Evolutionary conservation across 1,140 invertebrate species (phyloP).

Genomic region (Drosophila ironensis): DNA sequence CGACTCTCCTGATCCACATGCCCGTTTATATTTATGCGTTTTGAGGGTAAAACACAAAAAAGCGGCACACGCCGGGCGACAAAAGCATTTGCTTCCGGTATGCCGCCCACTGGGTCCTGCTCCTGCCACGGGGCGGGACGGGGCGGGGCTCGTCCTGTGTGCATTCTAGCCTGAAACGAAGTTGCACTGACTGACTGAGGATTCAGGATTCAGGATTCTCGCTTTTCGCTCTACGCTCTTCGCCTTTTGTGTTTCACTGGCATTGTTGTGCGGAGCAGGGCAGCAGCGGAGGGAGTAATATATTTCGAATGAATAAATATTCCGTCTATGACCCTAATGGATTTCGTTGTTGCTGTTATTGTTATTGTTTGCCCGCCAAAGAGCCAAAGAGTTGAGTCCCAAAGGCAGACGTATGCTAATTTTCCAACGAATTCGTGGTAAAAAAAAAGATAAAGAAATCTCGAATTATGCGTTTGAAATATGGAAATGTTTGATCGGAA

Average conservation of each 20-base stretch:
- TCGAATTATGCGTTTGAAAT: too few species aligned
- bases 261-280: constrained; percentile 73
- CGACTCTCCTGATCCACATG: constrained; percentile 27
- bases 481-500: too few species aligned
- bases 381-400: constrained; percentile 40
- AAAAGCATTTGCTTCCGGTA: constrained; percentile 74
- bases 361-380: constrained; percentile 13
- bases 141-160: constrained; percentile 46
- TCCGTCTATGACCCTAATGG: constrained; percentile 57
- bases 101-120: constrained; percentile 55
- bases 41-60: constrained; percentile 65
- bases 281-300: constrained; percentile 40
- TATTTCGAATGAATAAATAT: constrained; percentile 53
- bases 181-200: constrained; percentile 58
- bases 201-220: too few species aligned
- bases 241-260: constrained; percentile 74
- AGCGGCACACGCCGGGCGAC: constrained; percentile 70
- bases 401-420: constrained; percentile 76
- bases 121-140: neutral
- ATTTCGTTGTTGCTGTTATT: constrained; percentile 39
- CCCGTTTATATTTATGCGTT: constrained; percentile 65
- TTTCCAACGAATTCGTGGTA: constrained; percentile 19
- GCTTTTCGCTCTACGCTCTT: too few species aligned
- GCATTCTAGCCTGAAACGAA: constrained; percentile 79
- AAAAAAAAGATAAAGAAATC: too few species aligned